Percentiles rank a stretch among this genome's conserved stretches.
Conservation (phyloP, 2,888 invertebrate species). For the Serrognathus titanus region DNA sequence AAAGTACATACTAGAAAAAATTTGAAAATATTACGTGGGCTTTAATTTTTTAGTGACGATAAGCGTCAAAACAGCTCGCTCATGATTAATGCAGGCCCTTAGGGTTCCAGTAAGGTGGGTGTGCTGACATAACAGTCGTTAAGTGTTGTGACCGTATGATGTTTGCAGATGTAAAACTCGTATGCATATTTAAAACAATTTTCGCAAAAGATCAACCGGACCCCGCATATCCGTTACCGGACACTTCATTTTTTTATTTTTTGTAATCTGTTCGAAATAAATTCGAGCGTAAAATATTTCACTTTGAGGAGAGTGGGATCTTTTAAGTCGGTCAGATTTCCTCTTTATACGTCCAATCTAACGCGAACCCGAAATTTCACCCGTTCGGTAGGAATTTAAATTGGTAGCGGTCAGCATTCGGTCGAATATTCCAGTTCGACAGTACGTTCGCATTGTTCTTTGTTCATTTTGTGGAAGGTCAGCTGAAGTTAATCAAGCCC, state of each 20-base stretch:
- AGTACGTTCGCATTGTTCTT: conserved; percentile 29
- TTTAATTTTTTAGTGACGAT: too few relatives aligned
- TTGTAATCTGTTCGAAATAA: conserved; percentile 21
- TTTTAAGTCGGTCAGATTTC: conserved; percentile 29
- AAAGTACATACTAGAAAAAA: too few relatives aligned
- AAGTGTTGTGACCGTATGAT: too few relatives aligned
- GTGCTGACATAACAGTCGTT: too few relatives aligned
- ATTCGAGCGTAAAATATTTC: conserved; percentile 31
- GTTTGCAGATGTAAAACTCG: neutral
- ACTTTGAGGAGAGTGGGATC: conserved; percentile 33
- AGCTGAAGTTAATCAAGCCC: conserved; percentile 41
- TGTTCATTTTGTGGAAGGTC: conserved; percentile 40
- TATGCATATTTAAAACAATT: neutral
- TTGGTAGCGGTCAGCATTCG: conserved; percentile 41
- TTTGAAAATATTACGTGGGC: too few relatives aligned
- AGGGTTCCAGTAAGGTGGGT: neutral
- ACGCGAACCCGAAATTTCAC: conserved; percentile 36
- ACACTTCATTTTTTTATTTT: conserved; percentile 20
- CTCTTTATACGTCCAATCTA: conserved; percentile 37
- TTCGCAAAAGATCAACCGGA: neutral
- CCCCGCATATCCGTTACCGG: neutral
- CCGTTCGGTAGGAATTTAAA: conserved; percentile 38
- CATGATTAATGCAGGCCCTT: neutral
- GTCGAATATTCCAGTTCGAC: conserved; percentile 32
- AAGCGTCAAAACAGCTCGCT: neutral